Percentiles rank a stretch among this genome's conserved stretches.
Evolutionary conservation across 2,888 invertebrate species (phyloP).

Genomic region (Lottia scabra): DNA sequence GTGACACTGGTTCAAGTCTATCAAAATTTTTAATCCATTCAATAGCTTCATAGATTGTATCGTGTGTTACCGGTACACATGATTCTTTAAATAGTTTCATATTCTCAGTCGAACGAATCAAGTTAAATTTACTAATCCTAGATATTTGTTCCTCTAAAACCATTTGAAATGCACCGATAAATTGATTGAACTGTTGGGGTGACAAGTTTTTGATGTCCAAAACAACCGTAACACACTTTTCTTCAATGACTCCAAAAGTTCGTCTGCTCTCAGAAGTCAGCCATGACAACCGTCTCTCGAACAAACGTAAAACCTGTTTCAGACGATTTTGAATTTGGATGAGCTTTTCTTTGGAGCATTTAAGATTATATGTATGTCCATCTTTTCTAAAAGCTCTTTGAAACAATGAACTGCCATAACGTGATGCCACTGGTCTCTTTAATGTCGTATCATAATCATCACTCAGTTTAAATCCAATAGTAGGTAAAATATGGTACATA

Average conservation of each 20-base stretch:
- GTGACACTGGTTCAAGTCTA: slow-evolving; percentile 53
- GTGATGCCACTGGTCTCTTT: slow-evolving; percentile 62
- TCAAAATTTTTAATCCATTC: slow-evolving; percentile 65
- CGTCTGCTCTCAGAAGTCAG: slow-evolving; percentile 67
- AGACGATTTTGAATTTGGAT: slow-evolving; percentile 59
- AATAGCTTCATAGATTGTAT: slow-evolving; percentile 64
- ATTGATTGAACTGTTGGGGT: slow-evolving; percentile 66
- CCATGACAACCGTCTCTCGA: slow-evolving; percentile 66
- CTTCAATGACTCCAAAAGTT: slow-evolving; percentile 67
- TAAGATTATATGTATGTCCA: slow-evolving; percentile 66
- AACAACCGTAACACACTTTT: slow-evolving; percentile 62
- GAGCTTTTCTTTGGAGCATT: slow-evolving; percentile 60
- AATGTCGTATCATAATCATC: slow-evolving; percentile 65
- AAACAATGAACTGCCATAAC: slow-evolving; percentile 62
- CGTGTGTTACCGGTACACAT: slow-evolving; percentile 63
- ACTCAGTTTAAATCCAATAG: slow-evolving; percentile 65
- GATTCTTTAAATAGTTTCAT: slow-evolving; percentile 54
- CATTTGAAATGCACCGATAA: slow-evolving; percentile 59
- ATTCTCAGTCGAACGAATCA: slow-evolving; percentile 66
- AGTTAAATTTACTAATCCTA: slow-evolving; percentile 64
- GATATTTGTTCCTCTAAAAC: slow-evolving; percentile 66
- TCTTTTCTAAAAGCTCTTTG: slow-evolving; percentile 55
- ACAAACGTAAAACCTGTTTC: slow-evolving; percentile 58
- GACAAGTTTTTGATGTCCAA: slow-evolving; percentile 66
- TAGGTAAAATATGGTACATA: slow-evolving; percentile 57